Evolutionary conservation across 2,797 vertebrate genomes (phyloP).

Genomic region (Orestias chungarensis): DNA sequence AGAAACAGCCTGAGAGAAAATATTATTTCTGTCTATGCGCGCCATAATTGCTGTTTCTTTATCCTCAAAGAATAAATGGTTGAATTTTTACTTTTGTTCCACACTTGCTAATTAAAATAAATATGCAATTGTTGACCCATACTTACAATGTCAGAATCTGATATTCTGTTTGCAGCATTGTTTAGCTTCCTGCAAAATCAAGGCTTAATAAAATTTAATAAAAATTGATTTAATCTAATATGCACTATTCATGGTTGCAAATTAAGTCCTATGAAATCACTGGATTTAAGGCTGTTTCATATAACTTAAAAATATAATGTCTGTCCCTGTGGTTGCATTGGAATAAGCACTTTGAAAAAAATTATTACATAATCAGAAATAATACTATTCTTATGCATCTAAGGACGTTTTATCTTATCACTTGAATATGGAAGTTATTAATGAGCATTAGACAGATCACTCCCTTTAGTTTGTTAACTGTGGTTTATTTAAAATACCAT

Average conservation of each 20-base stretch:
- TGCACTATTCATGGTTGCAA: not conserved
- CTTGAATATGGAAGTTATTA: too few species aligned
- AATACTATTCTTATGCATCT: not conserved
- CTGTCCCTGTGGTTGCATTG: not conserved
- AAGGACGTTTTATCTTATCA: too few species aligned
- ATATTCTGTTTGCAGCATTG: constrained; percentile 22
- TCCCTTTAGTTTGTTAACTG: not conserved
- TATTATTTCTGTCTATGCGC: constrained; percentile 6
- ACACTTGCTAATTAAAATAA: constrained; percentile 41
- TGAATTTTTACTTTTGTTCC: constrained; percentile 30
- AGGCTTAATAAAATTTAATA: constrained; percentile 21
- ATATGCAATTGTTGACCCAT: constrained; percentile 41
- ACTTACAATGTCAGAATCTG: constrained; percentile 25
- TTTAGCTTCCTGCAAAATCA: constrained; percentile 24
- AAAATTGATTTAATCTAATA: constrained; percentile 6
- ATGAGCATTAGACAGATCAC: too few species aligned
- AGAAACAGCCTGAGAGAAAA: constrained; percentile 27
- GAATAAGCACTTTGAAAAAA: not conserved
- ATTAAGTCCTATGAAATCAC: not conserved
- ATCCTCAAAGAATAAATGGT: constrained; percentile 32
- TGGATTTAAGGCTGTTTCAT: not conserved
- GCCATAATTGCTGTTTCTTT: constrained; percentile 31
- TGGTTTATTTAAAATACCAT: not conserved
- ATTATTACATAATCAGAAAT: not conserved
- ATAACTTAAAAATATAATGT: not conserved